Conservation (phyloP, 1,140 invertebrate species). For the Saccostrea cuccullata region DNA sequence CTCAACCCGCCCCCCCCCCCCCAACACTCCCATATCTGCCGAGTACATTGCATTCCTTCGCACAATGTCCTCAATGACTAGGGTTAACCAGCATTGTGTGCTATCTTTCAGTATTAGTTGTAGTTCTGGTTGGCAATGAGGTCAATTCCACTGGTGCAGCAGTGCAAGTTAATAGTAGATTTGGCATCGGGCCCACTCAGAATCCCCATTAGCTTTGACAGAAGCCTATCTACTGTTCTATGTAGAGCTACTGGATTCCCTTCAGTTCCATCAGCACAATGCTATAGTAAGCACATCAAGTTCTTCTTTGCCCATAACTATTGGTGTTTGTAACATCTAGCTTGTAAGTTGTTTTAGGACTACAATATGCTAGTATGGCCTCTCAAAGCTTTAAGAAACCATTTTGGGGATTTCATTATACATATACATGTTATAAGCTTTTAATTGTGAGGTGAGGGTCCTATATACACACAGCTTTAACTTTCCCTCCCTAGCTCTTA, state of each 20-base stretch:
- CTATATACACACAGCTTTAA: not conserved
- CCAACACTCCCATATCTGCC: no score
- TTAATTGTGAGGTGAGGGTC: conserved; percentile 4
- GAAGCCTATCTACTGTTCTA: conserved; percentile 8
- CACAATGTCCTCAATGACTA: not conserved
- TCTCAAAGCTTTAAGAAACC: not conserved
- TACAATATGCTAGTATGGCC: not conserved
- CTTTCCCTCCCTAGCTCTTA: not conserved
- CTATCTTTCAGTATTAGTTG: not conserved
- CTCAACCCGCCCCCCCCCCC: no score
- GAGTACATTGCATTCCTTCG: not conserved
- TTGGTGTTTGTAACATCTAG: not conserved
- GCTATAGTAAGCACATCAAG: not conserved
- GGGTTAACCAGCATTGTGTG: conserved; percentile 13
- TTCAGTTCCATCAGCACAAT: not conserved
- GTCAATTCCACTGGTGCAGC: not conserved
- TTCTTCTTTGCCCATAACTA: not conserved
- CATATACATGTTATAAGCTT: not conserved
- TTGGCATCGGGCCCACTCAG: not conserved
- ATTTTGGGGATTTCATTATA: not conserved
- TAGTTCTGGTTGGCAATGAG: conserved; percentile 14
- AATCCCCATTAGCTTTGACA: conserved; percentile 23
- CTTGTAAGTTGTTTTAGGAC: not conserved
- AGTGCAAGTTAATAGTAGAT: conserved; percentile 21
- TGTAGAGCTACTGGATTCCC: not conserved